phyloP scores from a whole-genome alignment of 2,888 invertebrate species.

The Campoplex capitator region DNA sequence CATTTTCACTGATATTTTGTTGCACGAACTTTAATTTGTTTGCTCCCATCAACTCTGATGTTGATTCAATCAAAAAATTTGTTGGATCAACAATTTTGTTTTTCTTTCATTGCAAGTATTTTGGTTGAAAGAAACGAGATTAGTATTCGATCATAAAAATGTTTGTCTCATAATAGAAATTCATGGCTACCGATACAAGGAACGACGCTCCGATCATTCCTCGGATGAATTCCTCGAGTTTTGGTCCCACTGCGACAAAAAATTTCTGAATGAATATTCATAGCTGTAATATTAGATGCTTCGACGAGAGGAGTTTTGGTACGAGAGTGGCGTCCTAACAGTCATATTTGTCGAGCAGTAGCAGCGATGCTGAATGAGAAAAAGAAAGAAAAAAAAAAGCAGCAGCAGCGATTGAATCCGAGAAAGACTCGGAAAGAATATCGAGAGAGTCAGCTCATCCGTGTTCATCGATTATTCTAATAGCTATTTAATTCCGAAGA shows the following conservation, averaged over 20 bases:
- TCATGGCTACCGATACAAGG: slow-evolving; percentile 28
- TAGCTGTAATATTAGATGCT: slow-evolving; percentile 56
- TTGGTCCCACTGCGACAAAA: slow-evolving; percentile 72
- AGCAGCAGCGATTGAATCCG: background rate
- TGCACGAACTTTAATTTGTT: too few relatives aligned
- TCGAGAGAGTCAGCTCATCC: slow-evolving; percentile 43
- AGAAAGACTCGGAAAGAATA: slow-evolving; percentile 39
- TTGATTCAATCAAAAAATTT: too few relatives aligned
- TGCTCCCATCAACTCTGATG: too few relatives aligned
- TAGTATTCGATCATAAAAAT: too few relatives aligned
- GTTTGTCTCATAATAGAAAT: slow-evolving; percentile 1
- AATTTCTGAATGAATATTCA: slow-evolving; percentile 76
- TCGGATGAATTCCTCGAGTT: slow-evolving; percentile 50
- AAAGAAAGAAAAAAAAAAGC: background rate
- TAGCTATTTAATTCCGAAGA: slow-evolving; percentile 72
- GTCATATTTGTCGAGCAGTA: background rate
- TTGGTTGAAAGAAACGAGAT: too few relatives aligned
- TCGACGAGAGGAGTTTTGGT: slow-evolving; percentile 1
- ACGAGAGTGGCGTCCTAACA: background rate
- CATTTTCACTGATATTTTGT: too few relatives aligned
- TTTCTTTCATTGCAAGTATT: too few relatives aligned
- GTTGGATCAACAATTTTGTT: too few relatives aligned
- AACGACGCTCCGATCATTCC: slow-evolving; percentile 31
- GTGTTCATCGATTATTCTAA: slow-evolving; percentile 65
- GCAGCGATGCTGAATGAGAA: background rate